phyloP scores from a whole-genome alignment of 2,113 vertebrate genomes.

The Ptyas mucosa region DNA sequence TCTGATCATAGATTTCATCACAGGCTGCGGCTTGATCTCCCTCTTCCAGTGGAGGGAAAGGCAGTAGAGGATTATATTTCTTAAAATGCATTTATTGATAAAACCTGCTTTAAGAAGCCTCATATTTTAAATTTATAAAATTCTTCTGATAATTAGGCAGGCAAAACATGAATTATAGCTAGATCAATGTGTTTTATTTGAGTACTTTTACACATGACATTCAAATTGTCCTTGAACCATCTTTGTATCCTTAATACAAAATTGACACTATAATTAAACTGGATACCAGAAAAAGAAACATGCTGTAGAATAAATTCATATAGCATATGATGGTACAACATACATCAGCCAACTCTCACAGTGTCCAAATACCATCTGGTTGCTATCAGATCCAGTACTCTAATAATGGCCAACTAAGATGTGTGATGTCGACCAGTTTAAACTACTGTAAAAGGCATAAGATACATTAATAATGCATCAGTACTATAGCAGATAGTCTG shows the following conservation, averaged over 20 bases:
- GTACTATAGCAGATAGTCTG: too few relatives aligned
- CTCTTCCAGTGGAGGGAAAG: not conserved
- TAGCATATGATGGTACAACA: not conserved
- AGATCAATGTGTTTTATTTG: not conserved
- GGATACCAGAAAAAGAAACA: not conserved
- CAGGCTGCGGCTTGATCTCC: not conserved
- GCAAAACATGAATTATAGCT: not conserved
- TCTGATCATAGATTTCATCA: conserved; percentile 21
- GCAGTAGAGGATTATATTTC: not conserved
- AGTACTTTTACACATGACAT: not conserved
- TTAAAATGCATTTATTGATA: not conserved
- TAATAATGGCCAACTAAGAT: too few relatives aligned
- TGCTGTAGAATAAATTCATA: not conserved
- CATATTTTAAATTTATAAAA: not conserved
- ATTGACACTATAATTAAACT: not conserved
- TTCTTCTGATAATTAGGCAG: not conserved
- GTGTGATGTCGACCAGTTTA: not conserved
- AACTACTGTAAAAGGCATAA: not conserved
- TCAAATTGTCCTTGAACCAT: not conserved
- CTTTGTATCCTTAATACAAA: not conserved
- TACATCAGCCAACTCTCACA: not conserved
- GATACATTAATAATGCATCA: too few relatives aligned
- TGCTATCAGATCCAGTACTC: too few relatives aligned
- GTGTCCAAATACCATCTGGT: not conserved
- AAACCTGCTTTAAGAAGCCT: not conserved